Evolutionary conservation across 2,797 vertebrate genomes (phyloP).

Genomic region (Salmo trutta): DNA sequence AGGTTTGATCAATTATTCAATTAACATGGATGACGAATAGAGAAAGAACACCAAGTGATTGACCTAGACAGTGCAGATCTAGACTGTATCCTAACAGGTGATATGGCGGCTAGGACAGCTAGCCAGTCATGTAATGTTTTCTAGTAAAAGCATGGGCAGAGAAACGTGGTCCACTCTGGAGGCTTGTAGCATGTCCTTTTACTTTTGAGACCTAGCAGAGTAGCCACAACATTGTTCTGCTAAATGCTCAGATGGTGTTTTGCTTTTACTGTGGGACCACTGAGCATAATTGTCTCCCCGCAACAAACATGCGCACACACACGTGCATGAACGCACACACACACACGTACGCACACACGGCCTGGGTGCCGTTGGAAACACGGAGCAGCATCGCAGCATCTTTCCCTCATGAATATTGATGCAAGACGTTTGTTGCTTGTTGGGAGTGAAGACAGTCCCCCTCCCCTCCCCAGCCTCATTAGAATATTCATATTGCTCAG

Average conservation of each 20-base stretch:
- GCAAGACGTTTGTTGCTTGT: slow-evolving; percentile 44
- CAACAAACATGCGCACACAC: neutral
- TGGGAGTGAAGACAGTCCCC: slow-evolving; percentile 32
- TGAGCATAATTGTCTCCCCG: slow-evolving; percentile 40
- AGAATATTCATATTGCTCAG: slow-evolving; percentile 66
- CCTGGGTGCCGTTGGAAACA: neutral
- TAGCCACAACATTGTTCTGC: slow-evolving; percentile 15
- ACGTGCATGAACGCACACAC: neutral
- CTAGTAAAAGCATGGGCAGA: neutral
- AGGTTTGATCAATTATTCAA: neutral
- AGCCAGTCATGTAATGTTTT: slow-evolving; percentile 18
- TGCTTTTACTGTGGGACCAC: slow-evolving; percentile 50
- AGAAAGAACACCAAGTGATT: neutral
- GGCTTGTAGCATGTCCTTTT: neutral
- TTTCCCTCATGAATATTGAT: slow-evolving; percentile 70
- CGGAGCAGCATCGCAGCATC: slow-evolving; percentile 28
- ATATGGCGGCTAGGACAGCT: neutral
- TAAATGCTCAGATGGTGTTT: slow-evolving; percentile 63
- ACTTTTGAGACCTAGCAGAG: slow-evolving; percentile 1
- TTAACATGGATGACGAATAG: neutral
- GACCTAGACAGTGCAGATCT: neutral
- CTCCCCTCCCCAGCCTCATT: slow-evolving; percentile 52
- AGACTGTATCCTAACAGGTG: neutral
- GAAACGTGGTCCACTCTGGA: neutral
- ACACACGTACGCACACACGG: neutral